phyloP scores from a whole-genome alignment of 2,797 vertebrate species.

The Mormyrops boulengeri region DNA sequence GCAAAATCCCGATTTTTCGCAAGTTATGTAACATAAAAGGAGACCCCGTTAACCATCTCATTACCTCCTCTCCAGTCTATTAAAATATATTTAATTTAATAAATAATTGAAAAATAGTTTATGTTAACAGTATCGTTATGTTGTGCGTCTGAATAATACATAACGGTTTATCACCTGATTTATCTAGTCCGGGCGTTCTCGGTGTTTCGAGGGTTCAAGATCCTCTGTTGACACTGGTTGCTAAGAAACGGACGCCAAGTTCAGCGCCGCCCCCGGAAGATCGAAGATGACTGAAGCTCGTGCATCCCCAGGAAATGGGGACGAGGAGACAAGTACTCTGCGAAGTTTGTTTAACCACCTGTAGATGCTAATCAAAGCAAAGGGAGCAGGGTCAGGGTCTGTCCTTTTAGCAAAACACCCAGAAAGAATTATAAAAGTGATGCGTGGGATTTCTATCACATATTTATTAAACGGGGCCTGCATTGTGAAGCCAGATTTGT shows the following conservation, averaged over 20 bases:
- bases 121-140: not conserved
- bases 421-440: not conserved
- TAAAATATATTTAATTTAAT: not conserved
- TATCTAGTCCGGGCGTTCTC: not conserved
- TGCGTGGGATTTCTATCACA: not conserved
- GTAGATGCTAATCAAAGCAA: not conserved
- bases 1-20: not conserved
- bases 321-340: not conserved
- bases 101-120: not conserved
- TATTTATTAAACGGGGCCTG: not conserved
- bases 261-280: not conserved
- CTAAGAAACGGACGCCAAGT: constrained; percentile 45
- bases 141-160: not conserved
- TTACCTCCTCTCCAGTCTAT: not conserved
- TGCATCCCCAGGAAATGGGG: not conserved
- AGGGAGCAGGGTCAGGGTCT: not conserved
- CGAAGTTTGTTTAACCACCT: not conserved
- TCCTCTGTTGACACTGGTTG: constrained; percentile 45
- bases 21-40: not conserved
- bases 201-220: not conserved
- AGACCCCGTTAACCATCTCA: not conserved
- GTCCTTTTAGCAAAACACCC: not conserved
- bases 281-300: not conserved
- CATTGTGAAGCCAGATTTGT: not conserved
- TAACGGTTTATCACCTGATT: not conserved